phyloP scores from a whole-genome alignment of 2,888 invertebrate genomes.

The Melitaea athalia region DNA sequence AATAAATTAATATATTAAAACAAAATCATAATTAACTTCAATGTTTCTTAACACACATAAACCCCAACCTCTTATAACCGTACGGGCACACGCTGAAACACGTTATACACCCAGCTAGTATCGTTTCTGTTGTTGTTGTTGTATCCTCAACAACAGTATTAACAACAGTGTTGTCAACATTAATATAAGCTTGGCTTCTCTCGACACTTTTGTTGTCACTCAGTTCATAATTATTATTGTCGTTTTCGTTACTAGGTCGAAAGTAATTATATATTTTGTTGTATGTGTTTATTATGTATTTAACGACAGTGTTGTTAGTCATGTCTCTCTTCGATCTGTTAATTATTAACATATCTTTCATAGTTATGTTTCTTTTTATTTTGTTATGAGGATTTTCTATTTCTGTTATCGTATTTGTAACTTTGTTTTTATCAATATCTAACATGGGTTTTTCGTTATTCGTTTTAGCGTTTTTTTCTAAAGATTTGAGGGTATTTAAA shows the following conservation, averaged over 20 bases:
- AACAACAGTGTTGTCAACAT: neutral
- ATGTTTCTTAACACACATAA: slow-evolving; percentile 11
- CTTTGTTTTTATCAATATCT: too few species aligned
- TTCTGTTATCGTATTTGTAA: too few species aligned
- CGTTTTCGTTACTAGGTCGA: neutral
- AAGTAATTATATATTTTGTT: slow-evolving; percentile 17
- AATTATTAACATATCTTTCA: neutral
- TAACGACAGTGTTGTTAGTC: neutral
- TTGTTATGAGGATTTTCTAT: too few species aligned
- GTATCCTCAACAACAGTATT: neutral
- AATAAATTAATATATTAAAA: too few species aligned
- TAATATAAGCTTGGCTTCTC: too few species aligned
- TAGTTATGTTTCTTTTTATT: neutral
- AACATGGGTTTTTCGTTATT: too few species aligned
- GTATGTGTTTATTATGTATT: slow-evolving; percentile 9
- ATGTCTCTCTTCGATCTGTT: slow-evolving; percentile 7
- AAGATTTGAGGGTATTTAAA: too few species aligned
- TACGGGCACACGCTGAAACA: slow-evolving; percentile 16
- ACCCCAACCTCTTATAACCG: slow-evolving; percentile 9
- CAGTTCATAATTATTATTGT: too few species aligned
- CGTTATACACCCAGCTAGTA: slow-evolving; percentile 13
- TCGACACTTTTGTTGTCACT: too few species aligned
- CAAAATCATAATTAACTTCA: neutral
- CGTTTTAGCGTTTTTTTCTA: too few species aligned
- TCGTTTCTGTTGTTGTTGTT: slow-evolving; percentile 4